These are phyloP conservation scores for Acanthurus lineatus DNA, from an alignment of 2,797 vertebrate species.

Conservation along the genomic window DNA sequence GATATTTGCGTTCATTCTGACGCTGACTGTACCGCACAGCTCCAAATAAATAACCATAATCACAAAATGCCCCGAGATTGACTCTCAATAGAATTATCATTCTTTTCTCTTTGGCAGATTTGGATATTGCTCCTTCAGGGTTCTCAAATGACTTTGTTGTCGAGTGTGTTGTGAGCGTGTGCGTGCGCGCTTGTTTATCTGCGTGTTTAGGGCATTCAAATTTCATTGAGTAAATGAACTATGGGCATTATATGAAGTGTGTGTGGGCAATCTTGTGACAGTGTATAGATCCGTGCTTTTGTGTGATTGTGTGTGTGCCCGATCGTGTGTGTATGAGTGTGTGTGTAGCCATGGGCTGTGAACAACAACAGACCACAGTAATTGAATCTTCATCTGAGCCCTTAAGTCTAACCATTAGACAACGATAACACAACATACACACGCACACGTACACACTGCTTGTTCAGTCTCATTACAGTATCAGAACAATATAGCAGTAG, in stretches of 20 bases:
- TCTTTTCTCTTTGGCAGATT: slow-evolving; percentile 86
- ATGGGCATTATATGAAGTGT: slow-evolving; percentile 75
- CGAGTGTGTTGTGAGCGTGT: slow-evolving; percentile 64
- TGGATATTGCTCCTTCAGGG: slow-evolving; percentile 86
- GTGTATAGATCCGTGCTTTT: slow-evolving; percentile 67
- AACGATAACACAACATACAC: slow-evolving; percentile 57
- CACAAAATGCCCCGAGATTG: slow-evolving; percentile 85
- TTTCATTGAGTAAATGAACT: slow-evolving; percentile 79
- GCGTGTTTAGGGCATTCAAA: slow-evolving; percentile 73
- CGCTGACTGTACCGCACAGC: slow-evolving; percentile 76
- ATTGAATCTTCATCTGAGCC: slow-evolving; percentile 86
- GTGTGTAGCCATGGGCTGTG: slow-evolving; percentile 79
- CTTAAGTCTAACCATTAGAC: slow-evolving; percentile 82
- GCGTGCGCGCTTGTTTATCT: slow-evolving; percentile 55
- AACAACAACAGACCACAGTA: slow-evolving; percentile 86
- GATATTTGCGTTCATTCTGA: slow-evolving; percentile 84
- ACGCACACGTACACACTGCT: slow-evolving; percentile 46
- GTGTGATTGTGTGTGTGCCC: slow-evolving; percentile 19
- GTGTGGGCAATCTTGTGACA: slow-evolving; percentile 73
- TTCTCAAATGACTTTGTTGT: slow-evolving; percentile 82
- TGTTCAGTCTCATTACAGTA: slow-evolving; percentile 83
- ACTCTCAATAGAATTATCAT: slow-evolving; percentile 87
- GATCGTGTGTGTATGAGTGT: slow-evolving; percentile 43
- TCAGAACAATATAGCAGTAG: slow-evolving; percentile 63
- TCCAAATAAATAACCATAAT: slow-evolving; percentile 89